Base-by-base conservation (phyloP, 1,140 invertebrate genomes). In the Patella vulgata region DNA sequence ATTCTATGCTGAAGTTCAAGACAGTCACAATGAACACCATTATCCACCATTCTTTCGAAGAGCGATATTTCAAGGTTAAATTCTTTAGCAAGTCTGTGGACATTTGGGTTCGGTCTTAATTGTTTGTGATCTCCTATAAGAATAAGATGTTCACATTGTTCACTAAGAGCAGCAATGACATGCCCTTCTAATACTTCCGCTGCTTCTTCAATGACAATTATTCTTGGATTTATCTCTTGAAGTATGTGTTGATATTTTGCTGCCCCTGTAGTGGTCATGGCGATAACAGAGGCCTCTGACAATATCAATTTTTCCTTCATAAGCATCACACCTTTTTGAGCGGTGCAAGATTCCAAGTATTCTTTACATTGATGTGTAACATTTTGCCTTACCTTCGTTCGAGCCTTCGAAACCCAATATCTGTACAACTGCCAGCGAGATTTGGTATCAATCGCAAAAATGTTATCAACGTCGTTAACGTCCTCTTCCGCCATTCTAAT, bases 61-160 rank as follows among this genome's bases (percentile, higher is more conserved):
- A 86, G 67, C 5, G 84, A 85, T 47, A 85, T 68, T 43, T 85
- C 80, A 27, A 86, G 65, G 21, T 82, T 75, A 61, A 78, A 85
- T 6, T 83, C 65, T 25, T 63, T 70, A 19, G 80, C 75, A 30
- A 85, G 70, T n/a, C 74, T 54, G 67, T 79, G 78, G 27, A 83
- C 82, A 28, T 74, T 77, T 42, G 86, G 75, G 55, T 74, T 81
- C 17, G 86, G 86, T 47, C 82, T 73, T 1, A 87, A 73, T 66
- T 87, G 86, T 65, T 86, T 78, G 63, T 87, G 86, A 80, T 95
- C 93, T 82, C 92, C 92, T 67, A 94, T 92, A 11, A 94, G 85
- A 62, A 96, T 93, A 0, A 94, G 84, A 78, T 95, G 94, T 79
- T 94, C 68, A 64, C 91, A 92, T 44, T 86, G 68, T 31, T 86